Percentiles rank a stretch among this genome's conserved stretches.
These are phyloP conservation scores for Platysteira castanea DNA, from an alignment of 2,113 vertebrate species.

Conservation along the genomic window DNA sequence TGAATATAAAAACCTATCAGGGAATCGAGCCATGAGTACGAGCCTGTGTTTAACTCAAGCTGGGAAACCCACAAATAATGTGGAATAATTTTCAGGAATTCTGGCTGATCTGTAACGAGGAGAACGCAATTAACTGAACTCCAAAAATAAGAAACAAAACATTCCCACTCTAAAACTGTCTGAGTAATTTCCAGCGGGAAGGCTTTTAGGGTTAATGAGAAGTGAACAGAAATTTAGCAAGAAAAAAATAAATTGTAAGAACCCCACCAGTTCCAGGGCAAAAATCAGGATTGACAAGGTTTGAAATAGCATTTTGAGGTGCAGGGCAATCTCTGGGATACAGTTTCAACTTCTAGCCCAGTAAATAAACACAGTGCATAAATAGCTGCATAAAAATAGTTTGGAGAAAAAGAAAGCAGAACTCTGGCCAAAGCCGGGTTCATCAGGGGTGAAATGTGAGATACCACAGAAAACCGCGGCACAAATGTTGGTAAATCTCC, in stretches of 20 bases:
- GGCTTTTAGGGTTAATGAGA: background rate
- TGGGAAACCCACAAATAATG: background rate
- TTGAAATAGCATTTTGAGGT: background rate
- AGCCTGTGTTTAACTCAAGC: background rate
- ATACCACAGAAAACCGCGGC: background rate
- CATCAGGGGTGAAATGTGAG: background rate
- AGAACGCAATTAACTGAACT: background rate
- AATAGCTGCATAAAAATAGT: background rate
- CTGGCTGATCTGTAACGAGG: background rate
- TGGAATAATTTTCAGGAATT: background rate
- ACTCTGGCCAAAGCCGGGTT: background rate
- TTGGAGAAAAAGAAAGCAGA: background rate
- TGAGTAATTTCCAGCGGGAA: background rate
- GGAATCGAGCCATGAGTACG: background rate
- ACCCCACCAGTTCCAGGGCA: background rate
- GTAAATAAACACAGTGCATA: background rate
- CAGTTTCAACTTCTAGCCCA: background rate
- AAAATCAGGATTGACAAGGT: background rate
- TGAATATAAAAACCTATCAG: background rate
- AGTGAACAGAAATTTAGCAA: background rate
- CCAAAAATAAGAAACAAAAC: fast-evolving
- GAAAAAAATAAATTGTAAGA: background rate
- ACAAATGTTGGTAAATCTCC: background rate
- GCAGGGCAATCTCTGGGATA: background rate
- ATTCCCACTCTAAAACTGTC: background rate